Evolutionary conservation across 53 echinoderm and acorn worm genomes (phyloP).

Genomic region (Stichopus horrens): DNA sequence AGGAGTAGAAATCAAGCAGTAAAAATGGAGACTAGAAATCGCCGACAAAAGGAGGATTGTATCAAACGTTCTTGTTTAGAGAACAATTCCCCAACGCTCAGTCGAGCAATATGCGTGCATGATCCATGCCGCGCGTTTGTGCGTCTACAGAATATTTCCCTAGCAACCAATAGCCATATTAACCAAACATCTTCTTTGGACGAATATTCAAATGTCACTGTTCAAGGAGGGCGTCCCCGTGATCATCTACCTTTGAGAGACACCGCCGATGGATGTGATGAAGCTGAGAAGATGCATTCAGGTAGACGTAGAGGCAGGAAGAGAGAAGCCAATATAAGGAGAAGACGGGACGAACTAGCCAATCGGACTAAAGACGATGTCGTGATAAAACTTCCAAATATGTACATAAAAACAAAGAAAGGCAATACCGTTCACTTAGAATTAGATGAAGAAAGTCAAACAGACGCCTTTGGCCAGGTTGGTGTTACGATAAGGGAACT

Average conservation of each 20-base stretch:
- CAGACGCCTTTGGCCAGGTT: background rate
- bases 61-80: slow-evolving; percentile 3
- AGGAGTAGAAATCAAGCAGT: background rate
- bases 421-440: background rate
- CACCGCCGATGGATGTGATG: no score
- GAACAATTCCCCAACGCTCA: background rate
- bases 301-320: background rate
- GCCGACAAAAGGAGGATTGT: background rate
- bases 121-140: slow-evolving; percentile 17
- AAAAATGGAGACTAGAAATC: background rate
- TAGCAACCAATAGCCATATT: background rate
- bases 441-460: no score
- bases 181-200: no score
- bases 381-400: background rate
- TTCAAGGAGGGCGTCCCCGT: background rate
- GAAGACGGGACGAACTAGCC: background rate
- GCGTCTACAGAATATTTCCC: slow-evolving; percentile 4
- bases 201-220: background rate
- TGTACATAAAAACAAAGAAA: background rate
- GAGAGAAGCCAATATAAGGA: background rate
- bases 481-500: slow-evolving; percentile 1
- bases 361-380: slow-evolving; percentile 4
- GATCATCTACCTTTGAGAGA: background rate
- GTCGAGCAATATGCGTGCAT: background rate
- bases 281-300: no score